These are phyloP conservation scores for Trisateles emortualis DNA, from an alignment of 2,888 invertebrate species.

Conservation along the genomic window DNA sequence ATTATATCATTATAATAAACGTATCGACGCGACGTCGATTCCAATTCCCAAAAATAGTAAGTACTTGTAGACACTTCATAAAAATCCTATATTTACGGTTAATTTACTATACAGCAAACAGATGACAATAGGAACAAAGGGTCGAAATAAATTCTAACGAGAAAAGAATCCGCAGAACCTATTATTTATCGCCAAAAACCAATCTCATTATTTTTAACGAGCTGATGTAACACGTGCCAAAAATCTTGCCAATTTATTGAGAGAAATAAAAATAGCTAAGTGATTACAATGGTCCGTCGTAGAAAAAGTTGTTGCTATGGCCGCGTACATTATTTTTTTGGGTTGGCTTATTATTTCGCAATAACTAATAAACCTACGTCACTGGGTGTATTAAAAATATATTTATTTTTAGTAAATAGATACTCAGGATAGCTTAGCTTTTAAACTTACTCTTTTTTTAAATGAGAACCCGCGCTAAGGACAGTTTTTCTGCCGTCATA, in stretches of 20 bases:
- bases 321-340: conserved; percentile 57
- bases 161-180: conserved; percentile 56
- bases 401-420: too few relatives aligned
- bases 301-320: conserved; percentile 46
- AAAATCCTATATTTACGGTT: conserved; percentile 35
- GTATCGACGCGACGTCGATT: conserved; percentile 12
- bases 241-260: conserved; percentile 77
- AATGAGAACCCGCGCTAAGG: too few relatives aligned
- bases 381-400: too few relatives aligned
- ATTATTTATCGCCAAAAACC: conserved; percentile 70
- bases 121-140: conserved; percentile 37
- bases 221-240: conserved; percentile 66
- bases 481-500: too few relatives aligned
- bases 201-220: conserved; percentile 85
- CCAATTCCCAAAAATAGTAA: conserved; percentile 21
- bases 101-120: conserved; percentile 40
- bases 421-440: too few relatives aligned
- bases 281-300: conserved; percentile 61
- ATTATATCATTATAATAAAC: not conserved
- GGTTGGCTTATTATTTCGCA: conserved; percentile 75
- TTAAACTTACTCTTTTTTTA: too few relatives aligned
- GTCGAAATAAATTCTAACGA: conserved; percentile 48
- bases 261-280: conserved; percentile 66
- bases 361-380: conserved; percentile 83
- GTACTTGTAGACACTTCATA: conserved; percentile 18